A percentile compares a stretch with the other conserved stretches of the same genome.
phyloP scores from a whole-genome alignment of 2,113 vertebrate genomes.

The Rana temporaria region DNA sequence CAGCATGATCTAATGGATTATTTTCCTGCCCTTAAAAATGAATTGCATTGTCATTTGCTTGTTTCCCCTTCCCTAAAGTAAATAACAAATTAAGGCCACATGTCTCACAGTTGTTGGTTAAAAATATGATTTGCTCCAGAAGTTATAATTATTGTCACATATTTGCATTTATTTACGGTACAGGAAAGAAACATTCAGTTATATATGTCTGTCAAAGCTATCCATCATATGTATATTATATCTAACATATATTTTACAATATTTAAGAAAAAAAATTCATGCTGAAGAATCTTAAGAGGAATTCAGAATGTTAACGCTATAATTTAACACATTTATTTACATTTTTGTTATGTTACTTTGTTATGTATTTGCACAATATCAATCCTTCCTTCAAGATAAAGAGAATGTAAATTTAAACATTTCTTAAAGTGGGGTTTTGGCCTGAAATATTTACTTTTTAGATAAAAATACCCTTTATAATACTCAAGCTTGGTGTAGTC shows the following conservation, averaged over 20 bases:
- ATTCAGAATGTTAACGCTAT: no score
- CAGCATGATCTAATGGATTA: conserved; percentile 51
- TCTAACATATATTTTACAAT: background rate
- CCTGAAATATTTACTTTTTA: no score
- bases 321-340: no score
- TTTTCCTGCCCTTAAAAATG: conserved; percentile 27
- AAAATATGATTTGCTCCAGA: conserved; percentile 32
- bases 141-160: conserved; percentile 10
- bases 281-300: background rate
- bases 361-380: no score
- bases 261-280: no score
- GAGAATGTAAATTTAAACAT: no score
- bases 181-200: background rate
- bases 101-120: conserved; percentile 36
- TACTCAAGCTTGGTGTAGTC: no score
- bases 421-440: no score
- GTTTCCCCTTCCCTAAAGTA: conserved; percentile 23
- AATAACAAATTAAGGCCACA: conserved; percentile 43
- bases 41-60: conserved; percentile 42
- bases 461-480: no score
- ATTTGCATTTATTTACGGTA: conserved; percentile 8
- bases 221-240: background rate
- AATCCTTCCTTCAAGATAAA: no score
- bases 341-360: no score
- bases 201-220: background rate